phyloP scores from a whole-genome alignment of 2,888 invertebrate species.

The Steinernema carpocapsae region DNA sequence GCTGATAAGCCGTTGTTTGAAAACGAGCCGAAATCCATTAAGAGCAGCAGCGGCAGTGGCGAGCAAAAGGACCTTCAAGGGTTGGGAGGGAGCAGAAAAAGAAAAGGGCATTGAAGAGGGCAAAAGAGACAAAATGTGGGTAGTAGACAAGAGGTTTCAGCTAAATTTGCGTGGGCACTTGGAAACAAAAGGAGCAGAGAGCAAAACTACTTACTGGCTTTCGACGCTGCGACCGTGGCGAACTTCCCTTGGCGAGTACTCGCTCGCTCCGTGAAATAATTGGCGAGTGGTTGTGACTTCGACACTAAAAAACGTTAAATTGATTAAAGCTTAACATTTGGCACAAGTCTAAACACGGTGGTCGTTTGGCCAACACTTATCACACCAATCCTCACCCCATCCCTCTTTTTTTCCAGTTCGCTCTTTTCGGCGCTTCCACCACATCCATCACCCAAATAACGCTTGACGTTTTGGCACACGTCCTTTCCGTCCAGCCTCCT shows the following conservation, averaged over 20 bases:
- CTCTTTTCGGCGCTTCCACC: neutral
- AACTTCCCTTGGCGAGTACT: constrained; percentile 62
- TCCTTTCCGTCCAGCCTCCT: neutral
- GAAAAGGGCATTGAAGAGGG: no score
- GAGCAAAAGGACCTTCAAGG: no score
- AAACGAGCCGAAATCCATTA: no score
- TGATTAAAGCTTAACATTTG: constrained; percentile 30
- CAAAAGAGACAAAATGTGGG: no score
- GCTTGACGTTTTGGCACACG: constrained; percentile 30
- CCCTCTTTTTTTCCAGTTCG: neutral
- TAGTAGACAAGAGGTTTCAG: no score
- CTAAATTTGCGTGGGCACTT: no score
- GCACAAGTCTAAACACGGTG: constrained; percentile 10
- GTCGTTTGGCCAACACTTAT: constrained; percentile 12
- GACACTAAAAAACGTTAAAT: constrained; percentile 41
- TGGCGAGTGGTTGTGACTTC: constrained; percentile 55
- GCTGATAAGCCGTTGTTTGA: no score
- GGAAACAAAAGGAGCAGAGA: no score
- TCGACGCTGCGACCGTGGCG: constrained; percentile 53
- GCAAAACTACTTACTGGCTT: constrained; percentile 14
- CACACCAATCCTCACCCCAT: constrained; percentile 14
- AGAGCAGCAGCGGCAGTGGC: no score
- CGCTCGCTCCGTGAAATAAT: constrained; percentile 66
- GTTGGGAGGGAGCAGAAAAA: no score
- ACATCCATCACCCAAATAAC: constrained; percentile 28